Evolutionary conservation across 2,797 vertebrate genomes (phyloP).

Genomic region (Chelidonichthys spinosus): DNA sequence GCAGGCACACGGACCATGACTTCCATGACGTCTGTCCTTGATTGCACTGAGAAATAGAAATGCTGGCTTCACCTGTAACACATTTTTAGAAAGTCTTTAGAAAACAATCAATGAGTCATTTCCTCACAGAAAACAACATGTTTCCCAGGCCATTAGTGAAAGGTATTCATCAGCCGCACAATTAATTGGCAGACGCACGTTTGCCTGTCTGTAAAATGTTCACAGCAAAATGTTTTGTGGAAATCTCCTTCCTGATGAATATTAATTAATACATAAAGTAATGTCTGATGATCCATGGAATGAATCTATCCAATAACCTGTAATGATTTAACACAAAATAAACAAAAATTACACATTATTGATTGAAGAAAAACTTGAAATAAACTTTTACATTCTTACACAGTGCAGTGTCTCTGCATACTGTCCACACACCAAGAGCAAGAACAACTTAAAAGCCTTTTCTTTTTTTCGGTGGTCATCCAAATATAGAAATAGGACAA

Average conservation of each 20-base stretch:
- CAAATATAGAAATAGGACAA: slow-evolving; percentile 59
- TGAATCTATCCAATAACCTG: background rate
- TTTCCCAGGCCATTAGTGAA: slow-evolving; percentile 62
- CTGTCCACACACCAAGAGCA: slow-evolving; percentile 59
- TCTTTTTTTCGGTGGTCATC: slow-evolving; percentile 46
- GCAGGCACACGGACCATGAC: slow-evolving; percentile 56
- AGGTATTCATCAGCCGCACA: slow-evolving; percentile 75
- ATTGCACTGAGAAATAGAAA: slow-evolving; percentile 76
- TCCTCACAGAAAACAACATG: slow-evolving; percentile 54
- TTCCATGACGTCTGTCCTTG: slow-evolving; percentile 65
- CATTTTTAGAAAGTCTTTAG: slow-evolving; percentile 82
- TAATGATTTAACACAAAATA: slow-evolving; percentile 6
- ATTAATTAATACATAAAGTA: slow-evolving; percentile 59
- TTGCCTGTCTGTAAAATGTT: slow-evolving; percentile 59
- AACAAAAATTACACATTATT: slow-evolving; percentile 20
- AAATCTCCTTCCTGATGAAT: slow-evolving; percentile 57
- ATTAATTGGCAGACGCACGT: slow-evolving; percentile 71
- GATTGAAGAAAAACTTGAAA: background rate
- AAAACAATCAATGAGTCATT: slow-evolving; percentile 77
- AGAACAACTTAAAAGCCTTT: slow-evolving; percentile 61
- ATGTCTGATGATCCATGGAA: slow-evolving; percentile 23
- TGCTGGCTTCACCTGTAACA: slow-evolving; percentile 62
- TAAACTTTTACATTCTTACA: slow-evolving; percentile 20
- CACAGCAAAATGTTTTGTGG: slow-evolving; percentile 67
- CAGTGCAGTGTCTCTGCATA: slow-evolving; percentile 32